Evolutionary conservation across 2,113 vertebrate species (phyloP), one percentile per base, ranked within the genome.

Genomic region (Gobiocypris rarus): DNA sequence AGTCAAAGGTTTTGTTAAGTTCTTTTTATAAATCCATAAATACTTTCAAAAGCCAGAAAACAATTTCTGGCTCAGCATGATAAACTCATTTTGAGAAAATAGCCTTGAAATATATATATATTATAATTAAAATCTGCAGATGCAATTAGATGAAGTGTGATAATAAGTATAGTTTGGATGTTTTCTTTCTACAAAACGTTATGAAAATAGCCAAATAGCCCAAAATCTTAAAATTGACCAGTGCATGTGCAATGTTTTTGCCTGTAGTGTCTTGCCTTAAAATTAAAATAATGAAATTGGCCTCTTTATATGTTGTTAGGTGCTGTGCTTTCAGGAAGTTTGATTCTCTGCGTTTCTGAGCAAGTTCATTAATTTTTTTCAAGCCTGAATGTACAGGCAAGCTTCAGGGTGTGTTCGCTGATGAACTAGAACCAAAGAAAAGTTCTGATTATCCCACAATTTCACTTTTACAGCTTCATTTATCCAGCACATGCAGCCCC

Each of bases 391-490:
- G 26, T 78, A 59, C 61, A 80, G 48, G 63, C 26, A 70, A 70
- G 45, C 63, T 70, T 70, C 63, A 41, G 65, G 61, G 38, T 24
- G 65, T 81, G 63, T 71, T 82, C 8, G 48, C 48, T 41, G 48
- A 70, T 69, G 31, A 82, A 82, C 65, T 54, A 52, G 28, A 70
- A 82, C 48, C 80, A 38, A 70, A 54, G 43, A 69, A 14, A 82
- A 56, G 65, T 54, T 82, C 48, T 70, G 80, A 82, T 82, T 70
- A 82, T 70, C 22, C 63, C 22, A 26, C 80, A 70, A 54, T 56
- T 56, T 70, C 28, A 65, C 45, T 70, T 70, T 82, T 56, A 70
- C 63, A 71, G 80, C 65, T 70, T 71, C 48, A 82, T 82, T 70
- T 71, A 71, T 82, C 65, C 48, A 26, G 11, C 31, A n/a, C 28